A percentile compares a stretch with the other conserved stretches of the same genome.
Evolutionary conservation across 2,113 vertebrate genomes (phyloP).

Genomic region (Narcine bancroftii): DNA sequence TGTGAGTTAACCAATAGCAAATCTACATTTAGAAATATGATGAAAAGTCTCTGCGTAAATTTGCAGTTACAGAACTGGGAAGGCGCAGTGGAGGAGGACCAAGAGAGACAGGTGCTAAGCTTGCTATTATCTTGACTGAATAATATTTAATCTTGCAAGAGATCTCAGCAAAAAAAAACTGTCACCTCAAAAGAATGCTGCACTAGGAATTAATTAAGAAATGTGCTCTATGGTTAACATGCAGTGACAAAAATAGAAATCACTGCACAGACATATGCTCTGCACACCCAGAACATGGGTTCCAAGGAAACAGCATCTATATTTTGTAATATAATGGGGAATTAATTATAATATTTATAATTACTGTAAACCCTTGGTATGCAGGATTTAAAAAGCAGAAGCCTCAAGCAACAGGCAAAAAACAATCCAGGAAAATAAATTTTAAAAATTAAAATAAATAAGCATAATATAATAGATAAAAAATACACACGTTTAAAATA

Average conservation of each 20-base stretch:
- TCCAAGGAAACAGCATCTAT: neutral
- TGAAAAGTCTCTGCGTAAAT: neutral
- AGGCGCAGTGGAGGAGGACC: neutral
- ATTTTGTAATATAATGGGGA: neutral
- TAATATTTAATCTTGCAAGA: no score
- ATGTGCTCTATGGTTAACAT: neutral
- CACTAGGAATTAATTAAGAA: neutral
- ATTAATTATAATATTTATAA: no score
- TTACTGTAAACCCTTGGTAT: no score
- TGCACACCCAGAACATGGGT: neutral
- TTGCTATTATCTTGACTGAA: neutral
- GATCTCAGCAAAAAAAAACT: neutral
- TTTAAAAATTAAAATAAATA: no score
- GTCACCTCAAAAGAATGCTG: neutral
- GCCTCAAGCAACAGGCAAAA: no score
- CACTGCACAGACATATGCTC: neutral
- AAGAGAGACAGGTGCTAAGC: neutral
- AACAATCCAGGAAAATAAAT: no score
- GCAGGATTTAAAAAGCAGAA: no score
- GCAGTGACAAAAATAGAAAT: neutral
- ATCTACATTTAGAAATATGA: neutral
- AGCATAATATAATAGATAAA: no score
- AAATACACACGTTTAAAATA: no score
- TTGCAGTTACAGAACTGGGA: neutral
- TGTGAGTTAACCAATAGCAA: neutral